Percentiles rank a stretch among this genome's conserved stretches.
phyloP scores from a whole-genome alignment of 2,113 vertebrate genomes.

The Eclectus roratus region DNA sequence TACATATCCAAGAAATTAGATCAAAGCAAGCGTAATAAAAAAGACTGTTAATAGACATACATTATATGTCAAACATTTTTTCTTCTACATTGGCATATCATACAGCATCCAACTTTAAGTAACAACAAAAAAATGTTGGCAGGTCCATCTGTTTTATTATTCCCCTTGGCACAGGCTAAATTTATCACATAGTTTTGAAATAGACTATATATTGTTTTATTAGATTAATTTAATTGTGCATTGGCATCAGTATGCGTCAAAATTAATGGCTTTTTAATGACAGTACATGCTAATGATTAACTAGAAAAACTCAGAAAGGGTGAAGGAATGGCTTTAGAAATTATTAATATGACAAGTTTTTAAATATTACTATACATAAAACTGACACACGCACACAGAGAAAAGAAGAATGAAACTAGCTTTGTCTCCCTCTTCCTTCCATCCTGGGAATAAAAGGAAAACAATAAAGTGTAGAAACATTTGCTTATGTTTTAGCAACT shows the following conservation, averaged over 20 bases:
- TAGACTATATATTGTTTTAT: not conserved
- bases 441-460: not conserved
- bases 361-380: not conserved
- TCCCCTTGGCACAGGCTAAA: not conserved
- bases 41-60: not conserved
- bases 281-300: not conserved
- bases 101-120: not conserved
- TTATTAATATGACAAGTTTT: not conserved
- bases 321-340: not conserved
- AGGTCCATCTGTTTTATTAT: not conserved
- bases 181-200: not conserved
- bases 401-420: not conserved
- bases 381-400: not conserved
- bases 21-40: not conserved
- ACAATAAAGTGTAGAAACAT: not conserved
- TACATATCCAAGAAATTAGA: not conserved
- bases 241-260: not conserved
- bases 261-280: conserved; percentile 46
- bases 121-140: not conserved
- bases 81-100: not conserved
- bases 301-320: not conserved
- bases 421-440: not conserved
- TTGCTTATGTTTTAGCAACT: not conserved
- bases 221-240: not conserved
- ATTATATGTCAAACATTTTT: not conserved